Conservation (phyloP, 2,888 invertebrate genomes). For the Diplazon laetatorius region DNA sequence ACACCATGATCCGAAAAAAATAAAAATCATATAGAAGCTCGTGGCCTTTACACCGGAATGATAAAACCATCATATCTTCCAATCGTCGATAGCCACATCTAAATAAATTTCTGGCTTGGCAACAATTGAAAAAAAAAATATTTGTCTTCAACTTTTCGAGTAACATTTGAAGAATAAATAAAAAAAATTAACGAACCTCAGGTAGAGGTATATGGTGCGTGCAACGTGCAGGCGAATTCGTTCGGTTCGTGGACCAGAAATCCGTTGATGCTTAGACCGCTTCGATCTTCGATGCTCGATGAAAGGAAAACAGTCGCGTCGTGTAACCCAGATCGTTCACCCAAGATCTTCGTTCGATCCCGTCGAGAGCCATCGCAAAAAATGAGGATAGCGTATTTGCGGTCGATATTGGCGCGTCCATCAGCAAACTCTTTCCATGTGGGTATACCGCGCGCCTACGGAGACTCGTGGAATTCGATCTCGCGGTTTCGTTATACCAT, state of each 20-base stretch:
- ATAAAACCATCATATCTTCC: no score
- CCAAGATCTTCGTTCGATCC: conserved; percentile 57
- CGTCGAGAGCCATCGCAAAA: conserved; percentile 49
- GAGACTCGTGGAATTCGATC: conserved; percentile 72
- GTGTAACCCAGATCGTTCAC: conserved; percentile 60
- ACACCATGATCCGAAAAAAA: no score
- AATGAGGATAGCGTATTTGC: conserved; percentile 61
- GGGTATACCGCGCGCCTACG: conserved; percentile 66
- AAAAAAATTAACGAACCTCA: no score
- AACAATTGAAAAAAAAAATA: no score
- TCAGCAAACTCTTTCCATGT: conserved; percentile 43
- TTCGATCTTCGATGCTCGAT: conserved; percentile 4
- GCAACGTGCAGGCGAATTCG: conserved; percentile 14
- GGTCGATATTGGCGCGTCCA: conserved; percentile 61
- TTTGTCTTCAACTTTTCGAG: no score
- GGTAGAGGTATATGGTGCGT: background rate
- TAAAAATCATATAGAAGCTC: no score
- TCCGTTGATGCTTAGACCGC: conserved; percentile 45
- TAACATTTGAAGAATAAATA: no score
- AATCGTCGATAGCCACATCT: no score
- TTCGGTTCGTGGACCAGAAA: conserved; percentile 33
- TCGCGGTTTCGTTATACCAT: conserved; percentile 69
- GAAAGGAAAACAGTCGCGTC: conserved; percentile 54
- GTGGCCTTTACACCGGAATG: no score
- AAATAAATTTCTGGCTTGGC: no score